Conservation (phyloP, 2,888 invertebrate species). For the Philereme vetulata region DNA sequence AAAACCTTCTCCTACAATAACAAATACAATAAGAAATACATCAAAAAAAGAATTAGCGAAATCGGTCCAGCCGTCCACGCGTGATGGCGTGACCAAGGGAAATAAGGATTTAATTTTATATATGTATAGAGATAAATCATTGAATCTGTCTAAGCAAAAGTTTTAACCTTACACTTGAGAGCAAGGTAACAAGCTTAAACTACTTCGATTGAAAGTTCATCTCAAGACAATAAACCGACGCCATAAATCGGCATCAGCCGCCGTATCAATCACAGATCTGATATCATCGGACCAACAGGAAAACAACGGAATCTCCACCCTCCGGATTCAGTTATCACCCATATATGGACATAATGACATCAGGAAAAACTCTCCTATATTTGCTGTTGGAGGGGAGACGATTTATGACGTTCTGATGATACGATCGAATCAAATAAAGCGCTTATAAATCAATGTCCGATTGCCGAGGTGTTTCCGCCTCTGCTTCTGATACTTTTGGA, state of each 20-base stretch:
- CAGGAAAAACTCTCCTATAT: constrained; percentile 66
- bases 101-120: no score
- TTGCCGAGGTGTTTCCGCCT: constrained; percentile 46
- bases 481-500: constrained; percentile 19
- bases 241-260: constrained; percentile 24
- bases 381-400: constrained; percentile 48
- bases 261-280: constrained; percentile 36
- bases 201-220: constrained; percentile 10
- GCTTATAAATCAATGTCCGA: constrained; percentile 80
- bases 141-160: no score
- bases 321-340: constrained; percentile 72
- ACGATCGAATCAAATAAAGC: constrained; percentile 83
- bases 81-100: no score
- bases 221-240: constrained; percentile 15
- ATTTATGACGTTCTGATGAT: constrained; percentile 83
- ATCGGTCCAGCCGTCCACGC: no score
- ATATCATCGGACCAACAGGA: constrained; percentile 35
- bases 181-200: no score
- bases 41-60: no score
- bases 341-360: constrained; percentile 73
- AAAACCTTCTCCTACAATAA: no score
- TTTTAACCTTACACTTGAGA: no score
- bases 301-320: constrained; percentile 46
- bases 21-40: no score
- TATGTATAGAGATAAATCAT: no score